A percentile compares a stretch with the other conserved stretches of the same genome.
phyloP scores from a whole-genome alignment of 2,113 vertebrate genomes.

The Nycticryphes semicollaris region DNA sequence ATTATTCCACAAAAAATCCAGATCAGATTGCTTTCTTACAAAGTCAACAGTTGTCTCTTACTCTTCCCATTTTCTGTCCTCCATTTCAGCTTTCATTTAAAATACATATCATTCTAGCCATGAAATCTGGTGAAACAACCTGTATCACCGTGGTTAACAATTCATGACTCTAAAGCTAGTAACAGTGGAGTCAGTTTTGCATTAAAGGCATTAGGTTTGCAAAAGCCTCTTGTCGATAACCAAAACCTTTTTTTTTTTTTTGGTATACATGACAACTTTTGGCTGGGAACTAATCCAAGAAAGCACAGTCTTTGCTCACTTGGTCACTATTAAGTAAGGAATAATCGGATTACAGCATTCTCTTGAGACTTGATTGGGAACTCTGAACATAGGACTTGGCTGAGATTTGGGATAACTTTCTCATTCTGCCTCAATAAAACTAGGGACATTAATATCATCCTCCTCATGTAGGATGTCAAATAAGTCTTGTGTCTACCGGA shows the following conservation, averaged over 20 bases:
- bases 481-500: not conserved
- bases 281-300: not conserved
- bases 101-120: not conserved
- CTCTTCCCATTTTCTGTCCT: not conserved
- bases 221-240: not conserved
- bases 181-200: not conserved
- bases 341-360: not conserved
- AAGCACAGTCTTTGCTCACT: not conserved
- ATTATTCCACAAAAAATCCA: not conserved
- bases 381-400: accelerated
- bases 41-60: not conserved
- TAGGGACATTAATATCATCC: not conserved
- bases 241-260: not conserved
- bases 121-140: not conserved
- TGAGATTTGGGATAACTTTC: not conserved
- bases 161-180: not conserved
- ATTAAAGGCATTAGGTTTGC: not conserved
- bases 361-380: not conserved
- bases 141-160: not conserved
- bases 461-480: not conserved
- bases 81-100: not conserved
- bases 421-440: not conserved
- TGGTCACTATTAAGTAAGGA: not conserved
- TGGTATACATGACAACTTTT: not conserved
- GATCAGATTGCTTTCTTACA: not conserved